These are phyloP conservation scores for Drosophila takahashii DNA, from an alignment of 1,140 invertebrate species.

Conservation along the genomic window DNA sequence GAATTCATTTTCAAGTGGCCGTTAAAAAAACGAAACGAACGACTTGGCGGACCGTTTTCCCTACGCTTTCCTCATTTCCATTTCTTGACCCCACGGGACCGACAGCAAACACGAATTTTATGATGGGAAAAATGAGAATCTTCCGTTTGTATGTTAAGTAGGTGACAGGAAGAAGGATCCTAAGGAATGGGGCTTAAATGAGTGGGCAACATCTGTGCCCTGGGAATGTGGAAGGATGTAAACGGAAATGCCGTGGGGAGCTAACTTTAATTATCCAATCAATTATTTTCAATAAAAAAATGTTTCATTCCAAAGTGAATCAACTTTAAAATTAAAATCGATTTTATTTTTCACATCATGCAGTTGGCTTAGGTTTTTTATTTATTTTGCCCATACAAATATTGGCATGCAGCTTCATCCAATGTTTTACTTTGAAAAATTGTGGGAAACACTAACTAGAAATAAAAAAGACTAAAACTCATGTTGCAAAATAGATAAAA, in stretches of 20 bases:
- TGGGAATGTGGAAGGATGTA: constrained; percentile 8
- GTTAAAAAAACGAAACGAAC: constrained; percentile 53
- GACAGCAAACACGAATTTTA: constrained; percentile 51
- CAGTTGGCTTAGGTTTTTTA: not conserved
- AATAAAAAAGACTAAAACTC: not conserved
- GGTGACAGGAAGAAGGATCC: constrained; percentile 45
- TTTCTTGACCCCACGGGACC: constrained; percentile 64
- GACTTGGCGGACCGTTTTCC: constrained; percentile 7
- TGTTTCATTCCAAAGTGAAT: not conserved
- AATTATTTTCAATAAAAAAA: not conserved
- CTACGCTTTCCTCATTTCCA: constrained; percentile 27
- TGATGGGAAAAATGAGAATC: constrained; percentile 58
- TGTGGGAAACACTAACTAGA: not conserved
- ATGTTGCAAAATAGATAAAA: constrained; percentile 1
- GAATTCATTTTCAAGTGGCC: constrained; percentile 66
- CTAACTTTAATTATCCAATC: not conserved
- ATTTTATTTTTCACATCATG: not conserved
- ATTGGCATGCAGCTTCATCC: not conserved
- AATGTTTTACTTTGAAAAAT: not conserved
- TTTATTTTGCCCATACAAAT: not conserved
- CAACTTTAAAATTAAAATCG: not conserved
- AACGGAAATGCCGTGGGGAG: constrained; percentile 11
- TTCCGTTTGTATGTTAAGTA: constrained; percentile 59
- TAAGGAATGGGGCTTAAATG: constrained; percentile 17
- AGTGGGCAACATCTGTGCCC: constrained; percentile 27